Percentiles rank a stretch among this genome's conserved stretches.
Evolutionary conservation across 2,797 vertebrate genomes (phyloP).

Genomic region (Ceyx erithaca): DNA sequence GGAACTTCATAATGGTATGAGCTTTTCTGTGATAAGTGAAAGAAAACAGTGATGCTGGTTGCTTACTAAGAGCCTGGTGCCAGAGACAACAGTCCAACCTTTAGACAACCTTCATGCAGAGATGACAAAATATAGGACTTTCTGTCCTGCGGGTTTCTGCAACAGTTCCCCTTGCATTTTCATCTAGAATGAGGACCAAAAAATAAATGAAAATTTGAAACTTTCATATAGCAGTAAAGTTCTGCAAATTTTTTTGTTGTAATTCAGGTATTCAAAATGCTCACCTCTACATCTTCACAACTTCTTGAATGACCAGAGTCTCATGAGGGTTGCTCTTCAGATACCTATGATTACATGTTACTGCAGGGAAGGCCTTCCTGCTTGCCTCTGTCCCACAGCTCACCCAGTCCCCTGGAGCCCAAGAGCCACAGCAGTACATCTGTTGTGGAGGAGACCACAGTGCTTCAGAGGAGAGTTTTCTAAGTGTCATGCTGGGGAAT

Average conservation of each 20-base stretch:
- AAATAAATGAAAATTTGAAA: too few relatives aligned
- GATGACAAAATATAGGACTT: neutral
- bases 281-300: neutral
- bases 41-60: neutral
- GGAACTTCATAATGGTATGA: neutral
- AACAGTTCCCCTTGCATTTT: neutral
- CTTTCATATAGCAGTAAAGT: neutral
- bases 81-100: neutral
- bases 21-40: neutral
- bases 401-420: neutral
- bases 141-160: neutral
- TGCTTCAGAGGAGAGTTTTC: neutral
- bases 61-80: neutral
- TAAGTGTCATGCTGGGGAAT: neutral
- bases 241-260: neutral
- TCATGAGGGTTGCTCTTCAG: neutral
- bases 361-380: neutral
- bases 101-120: slow-evolving; percentile 2
- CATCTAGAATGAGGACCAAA: neutral
- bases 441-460: neutral
- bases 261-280: neutral
- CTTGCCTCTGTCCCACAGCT: too few relatives aligned
- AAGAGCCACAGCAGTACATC: neutral
- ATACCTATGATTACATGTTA: neutral
- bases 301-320: neutral